Percentiles rank a stretch among this genome's conserved stretches.
Conservation (phyloP, 2,797 vertebrate species). For the Malacoraja senta region DNA sequence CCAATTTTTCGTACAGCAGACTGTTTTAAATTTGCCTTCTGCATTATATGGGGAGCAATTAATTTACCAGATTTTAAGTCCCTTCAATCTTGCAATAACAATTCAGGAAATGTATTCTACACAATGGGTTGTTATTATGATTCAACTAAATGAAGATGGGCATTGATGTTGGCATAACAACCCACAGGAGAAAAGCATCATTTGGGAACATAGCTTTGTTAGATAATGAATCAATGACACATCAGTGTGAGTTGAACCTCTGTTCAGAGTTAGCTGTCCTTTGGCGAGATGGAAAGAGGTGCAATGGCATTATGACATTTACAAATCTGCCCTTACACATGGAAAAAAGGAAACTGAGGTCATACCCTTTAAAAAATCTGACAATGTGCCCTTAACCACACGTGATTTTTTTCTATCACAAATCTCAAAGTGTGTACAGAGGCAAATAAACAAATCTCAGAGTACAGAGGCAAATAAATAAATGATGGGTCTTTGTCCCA, state of each 20-base stretch:
- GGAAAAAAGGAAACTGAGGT: not conserved
- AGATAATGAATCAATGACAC: not conserved
- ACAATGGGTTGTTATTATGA: not conserved
- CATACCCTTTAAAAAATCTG: no score
- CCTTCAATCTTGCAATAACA: not conserved
- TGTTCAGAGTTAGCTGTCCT: not conserved
- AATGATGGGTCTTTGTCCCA: no score
- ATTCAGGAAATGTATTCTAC: not conserved
- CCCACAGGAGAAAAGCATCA: not conserved
- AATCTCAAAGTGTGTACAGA: no score
- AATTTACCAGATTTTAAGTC: not conserved
- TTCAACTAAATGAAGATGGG: not conserved
- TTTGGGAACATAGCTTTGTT: not conserved
- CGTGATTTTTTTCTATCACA: no score
- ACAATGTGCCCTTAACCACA: no score
- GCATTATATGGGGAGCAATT: not conserved
- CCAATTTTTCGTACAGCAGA: not conserved
- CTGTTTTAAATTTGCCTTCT: not conserved
- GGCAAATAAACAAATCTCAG: no score
- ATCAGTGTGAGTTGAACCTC: not conserved
- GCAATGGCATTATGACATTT: not conserved
- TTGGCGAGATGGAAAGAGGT: not conserved
- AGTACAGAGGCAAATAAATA: no score
- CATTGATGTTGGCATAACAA: conserved; percentile 22
- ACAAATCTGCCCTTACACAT: not conserved